phyloP scores from a whole-genome alignment of 2,888 invertebrate genomes.

The Drosophila ezoana region DNA sequence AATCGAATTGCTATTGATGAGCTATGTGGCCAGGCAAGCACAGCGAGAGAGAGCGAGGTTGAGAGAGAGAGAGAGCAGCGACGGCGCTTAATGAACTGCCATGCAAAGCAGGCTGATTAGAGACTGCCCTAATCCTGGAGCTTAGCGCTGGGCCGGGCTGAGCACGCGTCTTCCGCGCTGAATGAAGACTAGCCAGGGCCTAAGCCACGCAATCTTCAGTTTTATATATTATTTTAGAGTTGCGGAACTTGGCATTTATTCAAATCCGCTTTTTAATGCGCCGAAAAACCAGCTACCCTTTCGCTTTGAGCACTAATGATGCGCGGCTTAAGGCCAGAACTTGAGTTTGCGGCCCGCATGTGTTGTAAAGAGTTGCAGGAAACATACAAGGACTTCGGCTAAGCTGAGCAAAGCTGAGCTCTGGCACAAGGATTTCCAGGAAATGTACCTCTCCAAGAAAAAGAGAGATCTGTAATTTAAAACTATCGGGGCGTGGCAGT shows the following conservation, averaged over 20 bases:
- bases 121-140: conserved; percentile 36
- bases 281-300: conserved; percentile 57
- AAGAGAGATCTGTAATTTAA: not conserved
- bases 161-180: conserved; percentile 25
- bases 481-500: conserved; percentile 44
- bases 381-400: conserved; percentile 29
- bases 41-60: not conserved
- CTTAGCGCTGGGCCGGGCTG: conserved; percentile 13
- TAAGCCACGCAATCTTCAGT: conserved; percentile 51
- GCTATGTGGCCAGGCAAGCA: not conserved
- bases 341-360: conserved; percentile 23
- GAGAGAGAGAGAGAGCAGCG: not conserved
- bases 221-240: conserved; percentile 20
- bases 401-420: conserved; percentile 20
- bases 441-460: conserved; percentile 11
- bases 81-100: conserved; percentile 45
- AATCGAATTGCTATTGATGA: conserved; percentile 47
- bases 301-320: conserved; percentile 46
- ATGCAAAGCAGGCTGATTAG: conserved; percentile 35
- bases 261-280: conserved; percentile 66
- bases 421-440: conserved; percentile 24
- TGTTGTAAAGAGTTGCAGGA: conserved; percentile 49
- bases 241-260: conserved; percentile 30
- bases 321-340: conserved; percentile 26
- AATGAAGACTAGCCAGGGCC: conserved; percentile 31